Evolutionary conservation across 1,140 invertebrate species (phyloP).

Genomic region (Diorhabda sublineata): DNA sequence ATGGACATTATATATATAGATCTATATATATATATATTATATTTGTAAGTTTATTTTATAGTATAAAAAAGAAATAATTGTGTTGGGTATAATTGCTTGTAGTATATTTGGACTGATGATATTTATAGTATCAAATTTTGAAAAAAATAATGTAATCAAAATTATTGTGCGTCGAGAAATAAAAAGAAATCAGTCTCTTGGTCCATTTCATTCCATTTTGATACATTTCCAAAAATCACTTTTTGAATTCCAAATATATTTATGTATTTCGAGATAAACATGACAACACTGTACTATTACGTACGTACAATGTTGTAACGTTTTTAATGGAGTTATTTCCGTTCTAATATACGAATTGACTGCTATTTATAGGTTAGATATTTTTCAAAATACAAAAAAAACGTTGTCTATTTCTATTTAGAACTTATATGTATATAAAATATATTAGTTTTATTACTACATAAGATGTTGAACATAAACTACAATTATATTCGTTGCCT

Average conservation of each 20-base stretch:
- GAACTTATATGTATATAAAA: slow-evolving; percentile 33
- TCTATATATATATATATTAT: not conserved
- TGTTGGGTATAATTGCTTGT: not conserved
- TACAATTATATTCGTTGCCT: no score
- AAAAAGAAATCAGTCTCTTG: not conserved
- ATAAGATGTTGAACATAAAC: not conserved
- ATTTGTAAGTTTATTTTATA: slow-evolving; percentile 3
- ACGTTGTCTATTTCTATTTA: slow-evolving; percentile 30
- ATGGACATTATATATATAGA: not conserved
- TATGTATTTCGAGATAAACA: no score
- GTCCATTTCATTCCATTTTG: not conserved
- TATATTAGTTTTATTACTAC: not conserved
- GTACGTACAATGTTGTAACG: no score
- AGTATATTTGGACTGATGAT: slow-evolving; percentile 1
- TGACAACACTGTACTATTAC: no score
- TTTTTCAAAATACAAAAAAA: slow-evolving; percentile 8
- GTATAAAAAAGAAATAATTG: not conserved
- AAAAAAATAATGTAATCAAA: not conserved
- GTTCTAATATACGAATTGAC: slow-evolving; percentile 9
- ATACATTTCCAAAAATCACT: no score
- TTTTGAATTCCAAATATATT: no score
- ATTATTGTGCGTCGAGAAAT: not conserved
- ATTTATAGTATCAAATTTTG: not conserved
- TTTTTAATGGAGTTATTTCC: no score
- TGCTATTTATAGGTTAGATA: slow-evolving; percentile 19